Evolutionary conservation across 1,140 invertebrate genomes (phyloP), one percentile per base, ranked within the genome.

Genomic region (Drosophila teissieri): DNA sequence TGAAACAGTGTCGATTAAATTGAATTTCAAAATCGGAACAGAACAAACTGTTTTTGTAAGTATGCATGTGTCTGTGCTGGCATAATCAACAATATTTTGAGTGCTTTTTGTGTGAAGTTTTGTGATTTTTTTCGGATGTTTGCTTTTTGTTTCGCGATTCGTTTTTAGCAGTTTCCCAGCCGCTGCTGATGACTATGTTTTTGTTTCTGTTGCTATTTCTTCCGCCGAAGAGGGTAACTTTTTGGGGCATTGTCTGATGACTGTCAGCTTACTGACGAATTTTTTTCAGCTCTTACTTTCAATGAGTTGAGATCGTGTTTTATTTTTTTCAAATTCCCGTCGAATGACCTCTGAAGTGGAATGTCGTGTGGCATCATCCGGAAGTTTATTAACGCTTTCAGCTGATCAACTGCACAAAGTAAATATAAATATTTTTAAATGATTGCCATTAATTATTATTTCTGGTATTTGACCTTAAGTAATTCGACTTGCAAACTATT

Each of bases 21-120:
- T 4, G 61, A 61, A 15, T 61, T 0, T 11, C 8, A 36, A 36
- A 36, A 8, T 61, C 3, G n/a, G 61, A 64, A 64, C n/a, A 2
- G 1, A 0, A n/a, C 44, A 3, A 2, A 11, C 6, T 14, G 8
- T 49, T 42, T 60, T 54, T 57, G 44, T 44, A 17, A 36, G 56
- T 19, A 36, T 40, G 57, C 36, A 19, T 63, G 54, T 67, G 56
- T 58, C 42, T 79, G 60, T 54, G 24, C 48, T 55, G 64, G 54
- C 77, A 84, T 88, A 89, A 84, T 88, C 83, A 88, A 88, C 80
- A 88, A 88, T 88, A 88, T 88, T 88, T 88, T 77, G 84, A 88
- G 83, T 89, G 80, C 76, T 88, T 88, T 88, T 88, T 89, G 80
- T 81, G 74, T 77, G 67, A 78, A 84, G 80, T 88, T 89, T 65